These are phyloP conservation scores for Podotricha telesiphe DNA, from an alignment of 2,888 invertebrate species.

Conservation along the genomic window DNA sequence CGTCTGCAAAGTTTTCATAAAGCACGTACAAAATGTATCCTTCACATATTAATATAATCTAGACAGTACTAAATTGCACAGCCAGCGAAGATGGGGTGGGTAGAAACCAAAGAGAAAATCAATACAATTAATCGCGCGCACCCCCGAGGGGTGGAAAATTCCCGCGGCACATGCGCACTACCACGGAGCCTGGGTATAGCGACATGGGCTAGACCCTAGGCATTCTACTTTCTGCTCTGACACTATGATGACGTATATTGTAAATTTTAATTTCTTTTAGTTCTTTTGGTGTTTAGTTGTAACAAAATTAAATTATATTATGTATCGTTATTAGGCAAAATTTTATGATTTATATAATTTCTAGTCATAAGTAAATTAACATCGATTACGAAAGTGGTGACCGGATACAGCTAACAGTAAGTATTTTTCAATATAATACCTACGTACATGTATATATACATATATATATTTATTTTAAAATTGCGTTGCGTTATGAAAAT, in stretches of 20 bases:
- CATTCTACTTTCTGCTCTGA: slow-evolving; percentile 29
- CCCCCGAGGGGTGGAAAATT: slow-evolving; percentile 1
- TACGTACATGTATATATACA: background rate
- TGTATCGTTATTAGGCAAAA: background rate
- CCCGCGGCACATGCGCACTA: background rate
- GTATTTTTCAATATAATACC: background rate
- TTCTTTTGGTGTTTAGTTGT: slow-evolving; percentile 19
- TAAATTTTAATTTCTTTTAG: slow-evolving; percentile 19
- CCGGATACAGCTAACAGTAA: slow-evolving; percentile 1
- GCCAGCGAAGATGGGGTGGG: background rate
- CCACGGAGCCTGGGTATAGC: background rate
- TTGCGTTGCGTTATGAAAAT: background rate
- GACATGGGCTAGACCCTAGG: background rate
- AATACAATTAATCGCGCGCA: background rate
- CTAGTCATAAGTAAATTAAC: too few relatives aligned
- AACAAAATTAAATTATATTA: slow-evolving; percentile 13
- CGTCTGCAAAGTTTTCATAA: background rate
- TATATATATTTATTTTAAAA: background rate
- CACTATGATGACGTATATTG: slow-evolving; percentile 34
- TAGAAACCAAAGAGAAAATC: background rate
- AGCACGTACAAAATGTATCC: background rate
- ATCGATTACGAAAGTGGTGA: background rate
- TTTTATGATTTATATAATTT: too few relatives aligned
- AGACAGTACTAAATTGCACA: background rate
- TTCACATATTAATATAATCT: background rate